These are phyloP conservation scores for Lasioglossum albipes DNA, from an alignment of 1,140 invertebrate genomes.

Conservation along the genomic window DNA sequence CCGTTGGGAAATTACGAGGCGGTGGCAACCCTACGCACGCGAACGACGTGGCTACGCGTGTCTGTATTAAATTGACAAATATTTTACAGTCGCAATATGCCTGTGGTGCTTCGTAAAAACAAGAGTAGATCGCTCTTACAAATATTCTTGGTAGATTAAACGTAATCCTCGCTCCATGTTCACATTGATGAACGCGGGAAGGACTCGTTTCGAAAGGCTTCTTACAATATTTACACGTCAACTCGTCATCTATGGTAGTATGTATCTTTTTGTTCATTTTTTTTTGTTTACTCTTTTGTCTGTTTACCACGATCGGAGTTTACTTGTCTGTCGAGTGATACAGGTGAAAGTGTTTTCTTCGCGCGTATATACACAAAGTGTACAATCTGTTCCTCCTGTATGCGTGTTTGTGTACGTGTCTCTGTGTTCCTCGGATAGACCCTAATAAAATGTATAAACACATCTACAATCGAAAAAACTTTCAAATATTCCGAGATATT, in stretches of 20 bases:
- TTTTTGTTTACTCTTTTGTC: background rate
- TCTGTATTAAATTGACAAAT: constrained; percentile 7
- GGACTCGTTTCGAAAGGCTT: constrained; percentile 55
- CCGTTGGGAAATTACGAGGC: background rate
- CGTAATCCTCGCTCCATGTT: background rate
- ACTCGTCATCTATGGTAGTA: constrained; percentile 37
- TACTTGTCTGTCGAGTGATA: constrained; percentile 32
- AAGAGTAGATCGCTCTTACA: constrained; percentile 10
- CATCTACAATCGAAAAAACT: constrained; percentile 54
- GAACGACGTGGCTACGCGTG: background rate
- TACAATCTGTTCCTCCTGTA: background rate
- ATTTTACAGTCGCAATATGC: background rate
- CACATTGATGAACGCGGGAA: constrained; percentile 4
- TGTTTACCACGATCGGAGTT: constrained; percentile 38
- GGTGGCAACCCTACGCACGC: background rate
- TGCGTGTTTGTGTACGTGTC: background rate
- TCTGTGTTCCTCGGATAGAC: constrained; percentile 40
- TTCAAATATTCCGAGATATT: constrained; percentile 26
- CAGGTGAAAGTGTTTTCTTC: constrained; percentile 47
- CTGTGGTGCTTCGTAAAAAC: constrained; percentile 12
- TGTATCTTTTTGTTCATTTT: constrained; percentile 28
- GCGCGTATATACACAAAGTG: constrained; percentile 59
- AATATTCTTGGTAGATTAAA: constrained; percentile 4
- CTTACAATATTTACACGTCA: constrained; percentile 73
- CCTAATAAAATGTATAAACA: constrained; percentile 70